Base-by-base conservation (phyloP, 2,797 vertebrate species). In the Oreonectes daqikongensis region DNA sequence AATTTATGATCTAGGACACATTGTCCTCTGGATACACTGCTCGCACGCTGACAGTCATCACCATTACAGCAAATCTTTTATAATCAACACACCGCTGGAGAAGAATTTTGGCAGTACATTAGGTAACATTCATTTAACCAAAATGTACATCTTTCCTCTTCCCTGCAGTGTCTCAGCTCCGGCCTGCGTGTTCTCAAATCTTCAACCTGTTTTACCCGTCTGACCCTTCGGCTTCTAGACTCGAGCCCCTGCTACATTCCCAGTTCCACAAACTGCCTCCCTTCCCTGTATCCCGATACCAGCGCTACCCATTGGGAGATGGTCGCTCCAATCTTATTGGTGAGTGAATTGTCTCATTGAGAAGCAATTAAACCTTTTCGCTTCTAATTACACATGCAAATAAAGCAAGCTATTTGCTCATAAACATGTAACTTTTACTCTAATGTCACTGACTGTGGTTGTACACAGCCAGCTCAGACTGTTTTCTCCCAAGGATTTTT, bases 191-290 rank as follows among this genome's bases (percentile, higher is more conserved):
- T 90, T 93, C 93, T 82, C 97, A 99, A 82, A 94, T 99, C 71
- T 98, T 97, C 92, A 99, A 97, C 90, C 94, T 99, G 83, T 99
- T 99, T 90, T 97, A 95, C 82, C 96, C 97, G 0, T 98, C 98
- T 18, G 98, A 99, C 86, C 98, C 98, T 4, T 99, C 97, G 0
- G 97, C 98, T 57, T 98, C 95, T 53, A 90, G 98, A 79, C 93
- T 99, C 3, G 98, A 99, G 87, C 97, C 98, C 0, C 87, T 99
- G 60, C 88, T 99, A 84, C 95, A 98, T 88, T 92, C 94, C 76
- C 88, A 89, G 66, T 99, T 99, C 89, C 96, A 98, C 84, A 94
- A 95, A 77, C 86, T 99, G 85, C 94, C 97, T 2, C 97, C 98
- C 0, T 95, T 95, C 81, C 90, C 93, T 0, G 95, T 99, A 76